A percentile compares a stretch with the other conserved stretches of the same genome.
phyloP scores from a whole-genome alignment of 2,797 vertebrate species.

The Ispidina lecontei region DNA sequence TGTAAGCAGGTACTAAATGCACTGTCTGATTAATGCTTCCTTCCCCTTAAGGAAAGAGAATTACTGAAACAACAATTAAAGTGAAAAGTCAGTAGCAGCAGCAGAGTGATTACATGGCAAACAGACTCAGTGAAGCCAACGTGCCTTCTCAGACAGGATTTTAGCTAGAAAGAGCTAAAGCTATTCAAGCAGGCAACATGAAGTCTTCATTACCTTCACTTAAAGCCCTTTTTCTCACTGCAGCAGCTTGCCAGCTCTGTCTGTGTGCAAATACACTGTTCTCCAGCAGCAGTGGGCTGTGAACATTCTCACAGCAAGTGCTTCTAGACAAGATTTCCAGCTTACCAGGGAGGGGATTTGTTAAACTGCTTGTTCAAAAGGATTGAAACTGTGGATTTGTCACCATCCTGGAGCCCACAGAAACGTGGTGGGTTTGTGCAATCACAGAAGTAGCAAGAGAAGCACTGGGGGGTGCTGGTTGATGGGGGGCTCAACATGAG shows the following conservation, averaged over 20 bases:
- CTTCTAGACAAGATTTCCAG: not conserved
- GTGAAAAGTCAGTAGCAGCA: not conserved
- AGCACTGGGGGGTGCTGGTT: not conserved
- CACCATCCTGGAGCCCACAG: not conserved
- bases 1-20: not conserved
- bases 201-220: slow-evolving; percentile 18
- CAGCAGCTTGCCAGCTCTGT: not conserved
- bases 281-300: not conserved
- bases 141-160: slow-evolving; percentile 10
- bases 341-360: not conserved
- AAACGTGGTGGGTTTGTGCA: not conserved
- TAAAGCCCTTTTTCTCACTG: not conserved
- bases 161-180: slow-evolving; percentile 17
- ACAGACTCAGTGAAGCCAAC: not conserved
- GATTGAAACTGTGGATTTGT: slow-evolving; percentile 1
- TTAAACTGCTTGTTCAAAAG: not conserved
- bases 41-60: slow-evolving; percentile 25
- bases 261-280: not conserved
- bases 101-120: not conserved
- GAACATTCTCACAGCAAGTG: not conserved
- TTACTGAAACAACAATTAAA: slow-evolving; percentile 10
- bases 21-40: slow-evolving; percentile 11
- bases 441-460: not conserved
- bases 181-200: not conserved
- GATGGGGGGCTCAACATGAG: not conserved